Evolutionary conservation across 2,113 vertebrate genomes (phyloP).

Genomic region (Ifrita kowaldi): DNA sequence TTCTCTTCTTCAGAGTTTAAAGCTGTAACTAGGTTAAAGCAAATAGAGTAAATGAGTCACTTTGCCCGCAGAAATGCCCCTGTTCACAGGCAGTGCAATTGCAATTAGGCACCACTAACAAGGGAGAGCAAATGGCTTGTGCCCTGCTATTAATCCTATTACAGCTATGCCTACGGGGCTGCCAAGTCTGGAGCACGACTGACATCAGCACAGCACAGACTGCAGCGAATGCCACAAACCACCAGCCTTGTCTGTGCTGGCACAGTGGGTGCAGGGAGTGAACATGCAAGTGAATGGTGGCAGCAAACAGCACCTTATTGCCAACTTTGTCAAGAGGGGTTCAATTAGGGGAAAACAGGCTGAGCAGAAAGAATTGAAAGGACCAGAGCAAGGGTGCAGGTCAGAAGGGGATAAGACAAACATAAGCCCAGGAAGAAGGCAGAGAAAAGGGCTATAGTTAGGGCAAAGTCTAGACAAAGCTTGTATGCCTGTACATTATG

Average conservation of each 20-base stretch:
- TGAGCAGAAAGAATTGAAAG: not conserved
- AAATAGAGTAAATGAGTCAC: not conserved
- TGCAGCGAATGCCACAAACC: not conserved
- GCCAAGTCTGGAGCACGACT: not conserved
- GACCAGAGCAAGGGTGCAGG: not conserved
- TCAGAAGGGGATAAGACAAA: not conserved
- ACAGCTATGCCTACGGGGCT: not conserved
- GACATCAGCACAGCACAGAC: not conserved
- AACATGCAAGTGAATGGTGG: not conserved
- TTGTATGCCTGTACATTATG: not conserved
- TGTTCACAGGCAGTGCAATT: not conserved
- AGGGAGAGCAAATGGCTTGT: not conserved
- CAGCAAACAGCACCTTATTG: not conserved
- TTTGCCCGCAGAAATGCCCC: not conserved
- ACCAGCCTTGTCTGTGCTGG: not conserved
- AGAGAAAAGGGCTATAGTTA: not conserved
- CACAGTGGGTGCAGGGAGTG: not conserved
- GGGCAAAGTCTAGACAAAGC: not conserved
- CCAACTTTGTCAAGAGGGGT: not conserved
- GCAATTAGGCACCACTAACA: not conserved
- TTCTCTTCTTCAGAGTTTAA: conserved; percentile 90
- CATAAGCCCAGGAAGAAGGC: not conserved
- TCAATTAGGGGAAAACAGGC: not conserved
- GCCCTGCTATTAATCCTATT: not conserved
- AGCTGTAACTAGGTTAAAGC: conserved; percentile 73